Base-by-base conservation (phyloP, 2,113 vertebrate species). In the Lichenostomus cassidix region DNA sequence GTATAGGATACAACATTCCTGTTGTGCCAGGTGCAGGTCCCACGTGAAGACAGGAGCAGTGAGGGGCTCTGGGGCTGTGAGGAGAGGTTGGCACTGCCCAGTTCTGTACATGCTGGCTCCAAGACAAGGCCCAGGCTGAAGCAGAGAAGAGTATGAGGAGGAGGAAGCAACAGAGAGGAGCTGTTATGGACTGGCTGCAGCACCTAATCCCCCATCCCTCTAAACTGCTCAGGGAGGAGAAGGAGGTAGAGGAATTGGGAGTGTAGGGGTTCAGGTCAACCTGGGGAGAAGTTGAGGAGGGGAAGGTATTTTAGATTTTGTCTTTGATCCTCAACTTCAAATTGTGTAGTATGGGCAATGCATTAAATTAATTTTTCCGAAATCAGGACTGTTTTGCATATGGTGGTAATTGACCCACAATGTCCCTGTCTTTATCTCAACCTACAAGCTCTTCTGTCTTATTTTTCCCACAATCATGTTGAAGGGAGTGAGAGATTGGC, bases 181-280 rank as follows among this genome's bases (percentile, higher is more conserved):
- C 2, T 65, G 25, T 4, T 5, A 7, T 0, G 3, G 35, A 3
- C 16, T 58, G 22, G 41, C 23, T 4, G 1, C 21, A 77, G 29
- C 1, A 15, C 8, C 37, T 9, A 37, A 33, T 44, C 37, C 33
- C 28, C 12, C n/a, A 31, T 39, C 10, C 6, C 12, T 49, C 28
- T 58, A 19, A 3, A 1, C 8, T 13, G 2, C 23, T 63, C 1
- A 3, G 8, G 6, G 33, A 58, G 27, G 6, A 67, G 9, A 18
- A 75, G 13, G 9, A 53, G 17, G 18, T 16, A 28, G 10, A 68
- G 19, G 9, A 73, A 9, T 21, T 11, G 4, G 4, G 8, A 31
- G 5, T 41, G 33, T 65, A 55, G 10, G 5, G 20, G 7, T 50
- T 18, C 58, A 42, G 27, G 33, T 37, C 8, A 62, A 25, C 12